phyloP scores from a whole-genome alignment of 1,140 invertebrate genomes.

The Oscheius sp. region DNA sequence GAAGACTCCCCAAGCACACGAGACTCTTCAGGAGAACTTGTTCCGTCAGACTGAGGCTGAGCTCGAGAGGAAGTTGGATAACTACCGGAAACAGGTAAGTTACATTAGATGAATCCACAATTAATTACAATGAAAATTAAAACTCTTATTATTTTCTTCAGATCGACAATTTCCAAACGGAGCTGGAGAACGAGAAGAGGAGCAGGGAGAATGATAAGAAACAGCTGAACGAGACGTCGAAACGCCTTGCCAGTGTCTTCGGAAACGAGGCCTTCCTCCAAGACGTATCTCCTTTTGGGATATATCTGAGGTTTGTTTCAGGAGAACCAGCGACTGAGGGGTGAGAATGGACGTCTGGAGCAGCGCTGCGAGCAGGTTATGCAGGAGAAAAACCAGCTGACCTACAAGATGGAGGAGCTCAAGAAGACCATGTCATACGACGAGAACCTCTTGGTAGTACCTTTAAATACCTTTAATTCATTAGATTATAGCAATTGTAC shows the following conservation, averaged over 20 bases:
- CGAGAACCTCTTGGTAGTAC: slow-evolving; percentile 15
- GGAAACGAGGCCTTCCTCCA: neutral
- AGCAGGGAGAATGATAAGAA: neutral
- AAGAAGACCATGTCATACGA: neutral
- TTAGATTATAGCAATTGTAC: no score
- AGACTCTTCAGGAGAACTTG: neutral
- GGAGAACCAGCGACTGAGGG: slow-evolving; percentile 16
- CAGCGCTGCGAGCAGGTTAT: neutral
- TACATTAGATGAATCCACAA: slow-evolving; percentile 1
- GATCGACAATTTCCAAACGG: slow-evolving; percentile 10
- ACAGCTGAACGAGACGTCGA: neutral
- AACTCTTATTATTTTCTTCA: neutral
- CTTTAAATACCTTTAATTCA: no score
- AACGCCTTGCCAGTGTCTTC: slow-evolving; percentile 6
- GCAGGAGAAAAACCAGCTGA: neutral
- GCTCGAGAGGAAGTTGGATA: slow-evolving; percentile 24
- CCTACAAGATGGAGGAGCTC: neutral
- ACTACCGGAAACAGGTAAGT: no score
- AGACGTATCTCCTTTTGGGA: neutral
- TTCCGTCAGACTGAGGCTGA: neutral
- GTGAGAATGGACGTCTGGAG: neutral
- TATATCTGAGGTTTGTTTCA: neutral
- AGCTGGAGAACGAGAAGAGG: neutral
- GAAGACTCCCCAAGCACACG: slow-evolving; percentile 1
- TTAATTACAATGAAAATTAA: slow-evolving; percentile 7